A percentile compares a stretch with the other conserved stretches of the same genome.
phyloP scores from a whole-genome alignment of 1,140 invertebrate genomes.

The Megalonaias nervosa region DNA sequence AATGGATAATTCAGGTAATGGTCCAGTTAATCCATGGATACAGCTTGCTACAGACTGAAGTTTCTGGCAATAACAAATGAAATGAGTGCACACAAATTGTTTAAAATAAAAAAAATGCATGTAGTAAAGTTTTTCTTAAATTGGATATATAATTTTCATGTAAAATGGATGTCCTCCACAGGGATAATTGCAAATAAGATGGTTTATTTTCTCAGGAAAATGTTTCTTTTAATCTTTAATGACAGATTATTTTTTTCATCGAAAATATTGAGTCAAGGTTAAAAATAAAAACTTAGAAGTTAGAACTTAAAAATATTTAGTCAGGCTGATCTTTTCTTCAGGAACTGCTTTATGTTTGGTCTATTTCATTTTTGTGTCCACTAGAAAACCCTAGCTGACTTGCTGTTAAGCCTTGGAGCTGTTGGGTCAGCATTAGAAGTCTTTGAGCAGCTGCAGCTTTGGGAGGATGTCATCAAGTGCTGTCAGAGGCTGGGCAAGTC shows the following conservation, averaged over 20 bases:
- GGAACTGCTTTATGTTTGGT: slow-evolving; percentile 77
- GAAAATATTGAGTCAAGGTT: not conserved
- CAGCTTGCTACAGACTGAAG: not conserved
- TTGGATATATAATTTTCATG: not conserved
- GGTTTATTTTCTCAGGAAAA: not conserved
- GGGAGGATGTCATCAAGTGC: slow-evolving; percentile 94
- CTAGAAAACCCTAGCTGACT: slow-evolving; percentile 81
- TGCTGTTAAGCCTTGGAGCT: slow-evolving; percentile 85
- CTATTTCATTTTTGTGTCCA: no score
- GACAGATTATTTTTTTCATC: no score
- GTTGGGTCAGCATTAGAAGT: slow-evolving; percentile 90
- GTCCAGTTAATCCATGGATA: not conserved
- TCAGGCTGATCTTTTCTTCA: not conserved
- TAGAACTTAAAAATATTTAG: not conserved
- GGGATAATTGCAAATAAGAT: not conserved
- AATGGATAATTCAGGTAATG: slow-evolving; percentile 80
- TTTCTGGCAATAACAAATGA: not conserved
- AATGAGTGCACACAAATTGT: not conserved
- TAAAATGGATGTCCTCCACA: not conserved
- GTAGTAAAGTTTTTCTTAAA: not conserved
- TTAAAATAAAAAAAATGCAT: not conserved
- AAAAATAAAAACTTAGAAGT: not conserved
- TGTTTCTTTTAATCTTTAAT: no score
- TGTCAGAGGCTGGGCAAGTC: slow-evolving; percentile 86
- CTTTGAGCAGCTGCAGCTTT: slow-evolving; percentile 85